Base-by-base conservation (phyloP, 2,113 vertebrate species). In the Oophaga pumilio region DNA sequence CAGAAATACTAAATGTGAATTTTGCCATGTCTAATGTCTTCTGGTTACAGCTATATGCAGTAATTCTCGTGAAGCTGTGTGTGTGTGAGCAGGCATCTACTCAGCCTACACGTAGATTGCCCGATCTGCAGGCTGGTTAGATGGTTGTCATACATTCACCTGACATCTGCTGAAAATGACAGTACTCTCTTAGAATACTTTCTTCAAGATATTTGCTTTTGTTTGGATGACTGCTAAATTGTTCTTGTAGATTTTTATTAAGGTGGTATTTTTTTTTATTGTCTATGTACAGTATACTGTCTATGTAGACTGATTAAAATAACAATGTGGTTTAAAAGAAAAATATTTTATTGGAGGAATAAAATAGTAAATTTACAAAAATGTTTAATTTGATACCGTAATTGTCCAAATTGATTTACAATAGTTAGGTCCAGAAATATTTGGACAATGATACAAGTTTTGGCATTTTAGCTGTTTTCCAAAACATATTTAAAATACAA, bases 101-200 rank as follows among this genome's bases (percentile, higher is more conserved):
- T 96, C 96, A 97, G 97, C 95, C 96, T 98, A 96, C 97, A 97
- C 92, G 97, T 97, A 95, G 97, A 97, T 97, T 96, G 95, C 91
- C 92, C 95, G 95, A 96, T 98, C 96, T 98, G 97, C 97, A 97
- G 97, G 96, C 96, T 98, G 97, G 97, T 97, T 97, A 97, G 97
- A 97, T 98, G 97, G 97, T 98, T 97, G 97, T 97, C 96, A 96
- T 94, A 94, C 94, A 94, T 94, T 95, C 92, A 94, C 95, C 93
- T 91, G 90, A 92, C 90, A 90, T 93, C 95, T 92, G 24, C 93
- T 91, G 91, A 91, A 87, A 89, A 18, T 87, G 8, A 49, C 43
- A 28, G 68, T n/a, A 20, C 17, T 77, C 49, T 28, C 13, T 24
- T 11, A 78, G 6, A 43, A 57, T 15, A n/a, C 15, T 28, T 8